phyloP scores from a whole-genome alignment of 2,797 vertebrate genomes.

The Sandelia bainsii region DNA sequence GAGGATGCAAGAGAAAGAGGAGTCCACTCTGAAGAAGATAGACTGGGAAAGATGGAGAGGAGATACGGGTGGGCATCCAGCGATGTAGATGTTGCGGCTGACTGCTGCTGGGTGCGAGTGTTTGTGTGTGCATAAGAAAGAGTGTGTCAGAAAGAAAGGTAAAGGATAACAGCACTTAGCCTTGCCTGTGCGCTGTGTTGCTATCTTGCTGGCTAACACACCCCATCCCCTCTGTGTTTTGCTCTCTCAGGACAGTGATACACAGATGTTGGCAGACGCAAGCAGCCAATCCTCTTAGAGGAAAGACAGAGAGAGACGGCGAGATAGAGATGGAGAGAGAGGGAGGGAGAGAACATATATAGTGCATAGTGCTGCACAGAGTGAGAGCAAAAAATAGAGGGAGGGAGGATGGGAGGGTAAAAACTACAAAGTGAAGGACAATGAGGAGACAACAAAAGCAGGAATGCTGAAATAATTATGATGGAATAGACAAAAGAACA shows the following conservation, averaged over 20 bases:
- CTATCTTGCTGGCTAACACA: conserved; percentile 73
- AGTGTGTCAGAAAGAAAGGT: conserved; percentile 49
- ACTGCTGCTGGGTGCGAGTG: conserved; percentile 56
- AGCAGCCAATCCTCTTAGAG: conserved; percentile 82
- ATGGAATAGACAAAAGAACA: conserved; percentile 9
- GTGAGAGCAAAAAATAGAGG: conserved; percentile 5
- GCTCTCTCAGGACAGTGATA: conserved; percentile 81
- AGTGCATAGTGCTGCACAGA: conserved; percentile 21
- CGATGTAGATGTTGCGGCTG: conserved; percentile 73
- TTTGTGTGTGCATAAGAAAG: conserved; percentile 26
- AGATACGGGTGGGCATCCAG: conserved; percentile 64
- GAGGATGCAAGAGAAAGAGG: conserved; percentile 72
- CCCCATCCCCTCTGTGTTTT: conserved; percentile 81
- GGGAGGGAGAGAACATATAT: conserved; percentile 38
- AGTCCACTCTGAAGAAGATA: conserved; percentile 27
- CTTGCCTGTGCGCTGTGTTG: conserved; percentile 59
- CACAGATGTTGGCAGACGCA: conserved; percentile 77
- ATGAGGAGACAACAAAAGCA: not conserved
- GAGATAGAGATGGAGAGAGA: conserved; percentile 58
- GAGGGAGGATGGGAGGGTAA: not conserved
- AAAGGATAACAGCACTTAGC: conserved; percentile 42
- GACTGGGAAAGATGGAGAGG: conserved; percentile 37
- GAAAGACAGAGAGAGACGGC: conserved; percentile 66
- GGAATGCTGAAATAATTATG: conserved; percentile 9
- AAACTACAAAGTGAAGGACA: conserved; percentile 5